Evolutionary conservation across 2,797 vertebrate genomes (phyloP).

Genomic region (Emydoidea blandingii): DNA sequence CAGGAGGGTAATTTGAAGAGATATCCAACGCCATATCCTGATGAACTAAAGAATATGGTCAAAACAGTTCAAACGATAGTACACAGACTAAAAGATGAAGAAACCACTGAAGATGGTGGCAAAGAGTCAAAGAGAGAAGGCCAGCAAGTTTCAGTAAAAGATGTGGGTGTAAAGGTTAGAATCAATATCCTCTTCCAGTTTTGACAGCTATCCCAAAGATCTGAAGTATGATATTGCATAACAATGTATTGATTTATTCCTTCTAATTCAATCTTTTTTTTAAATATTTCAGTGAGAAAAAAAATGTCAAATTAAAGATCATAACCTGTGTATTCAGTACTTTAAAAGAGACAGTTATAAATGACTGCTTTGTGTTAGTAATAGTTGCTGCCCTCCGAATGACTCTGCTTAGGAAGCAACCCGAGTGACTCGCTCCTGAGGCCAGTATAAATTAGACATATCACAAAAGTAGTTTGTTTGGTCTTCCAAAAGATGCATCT

Average conservation of each 20-base stretch:
- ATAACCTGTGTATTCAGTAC: not conserved
- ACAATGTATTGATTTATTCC: not conserved
- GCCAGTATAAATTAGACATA: not conserved
- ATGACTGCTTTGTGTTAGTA: not conserved
- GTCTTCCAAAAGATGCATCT: not conserved
- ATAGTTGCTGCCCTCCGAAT: not conserved
- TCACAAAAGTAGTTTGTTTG: not conserved
- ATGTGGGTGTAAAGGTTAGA: slow-evolving; percentile 92
- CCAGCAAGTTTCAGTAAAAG: slow-evolving; percentile 89
- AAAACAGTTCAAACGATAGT: slow-evolving; percentile 98
- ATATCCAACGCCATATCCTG: slow-evolving; percentile 98
- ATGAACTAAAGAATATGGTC: slow-evolving; percentile 99
- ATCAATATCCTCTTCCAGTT: slow-evolving; percentile 11
- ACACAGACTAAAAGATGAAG: slow-evolving; percentile 95
- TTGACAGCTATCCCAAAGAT: not conserved
- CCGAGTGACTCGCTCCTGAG: not conserved
- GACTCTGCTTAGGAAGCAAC: not conserved
- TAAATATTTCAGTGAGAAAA: not conserved
- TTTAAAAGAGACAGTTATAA: not conserved
- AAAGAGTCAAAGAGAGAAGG: slow-evolving; percentile 87
- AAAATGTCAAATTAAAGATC: not conserved
- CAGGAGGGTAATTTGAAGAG: slow-evolving; percentile 98
- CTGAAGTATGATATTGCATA: not conserved
- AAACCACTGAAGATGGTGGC: slow-evolving; percentile 86
- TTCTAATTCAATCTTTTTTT: not conserved